A percentile compares a stretch with the other conserved stretches of the same genome.
These are phyloP conservation scores for Bombylius major DNA, from an alignment of 2,888 invertebrate species.

Conservation along the genomic window DNA sequence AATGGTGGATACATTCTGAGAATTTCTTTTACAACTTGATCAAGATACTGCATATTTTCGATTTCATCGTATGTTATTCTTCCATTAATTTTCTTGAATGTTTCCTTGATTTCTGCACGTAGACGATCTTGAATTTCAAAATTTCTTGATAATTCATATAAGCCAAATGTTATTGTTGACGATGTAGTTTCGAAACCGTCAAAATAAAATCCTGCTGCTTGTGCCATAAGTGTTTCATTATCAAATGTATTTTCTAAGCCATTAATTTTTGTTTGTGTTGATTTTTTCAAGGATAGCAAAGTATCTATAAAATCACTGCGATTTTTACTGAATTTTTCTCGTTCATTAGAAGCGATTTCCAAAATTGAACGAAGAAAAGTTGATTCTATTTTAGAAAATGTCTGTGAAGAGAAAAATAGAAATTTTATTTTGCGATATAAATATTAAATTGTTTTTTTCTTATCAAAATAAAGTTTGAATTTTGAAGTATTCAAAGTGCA, in stretches of 20 bases:
- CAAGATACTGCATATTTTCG: conserved; percentile 27
- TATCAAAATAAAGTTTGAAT: too few species aligned
- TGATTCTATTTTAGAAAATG: too few species aligned
- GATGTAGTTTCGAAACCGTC: conserved; percentile 16
- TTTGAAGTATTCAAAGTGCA: too few species aligned
- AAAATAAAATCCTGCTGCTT: conserved; percentile 13
- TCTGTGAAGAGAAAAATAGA: not conserved
- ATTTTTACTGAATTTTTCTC: conserved; percentile 6
- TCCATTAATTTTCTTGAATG: conserved; percentile 16
- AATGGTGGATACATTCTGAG: conserved; percentile 33
- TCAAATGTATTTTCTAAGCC: not conserved
- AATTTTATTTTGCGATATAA: not conserved
- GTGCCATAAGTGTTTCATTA: conserved; percentile 10
- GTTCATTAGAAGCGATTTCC: too few species aligned
- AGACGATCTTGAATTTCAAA: conserved; percentile 25
- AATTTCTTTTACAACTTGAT: conserved; percentile 25
- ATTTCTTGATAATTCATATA: conserved; percentile 24
- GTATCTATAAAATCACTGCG: not conserved
- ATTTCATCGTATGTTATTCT: conserved; percentile 24
- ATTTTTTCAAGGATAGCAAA: conserved; percentile 3
- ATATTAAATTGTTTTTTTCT: not conserved
- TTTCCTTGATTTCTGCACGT: conserved; percentile 25
- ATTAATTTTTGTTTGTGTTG: not conserved
- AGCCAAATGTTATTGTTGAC: conserved; percentile 25
- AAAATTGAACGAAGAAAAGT: too few species aligned